Base-by-base conservation (phyloP, 2,888 invertebrate species). In the Lepas anatifera region DNA sequence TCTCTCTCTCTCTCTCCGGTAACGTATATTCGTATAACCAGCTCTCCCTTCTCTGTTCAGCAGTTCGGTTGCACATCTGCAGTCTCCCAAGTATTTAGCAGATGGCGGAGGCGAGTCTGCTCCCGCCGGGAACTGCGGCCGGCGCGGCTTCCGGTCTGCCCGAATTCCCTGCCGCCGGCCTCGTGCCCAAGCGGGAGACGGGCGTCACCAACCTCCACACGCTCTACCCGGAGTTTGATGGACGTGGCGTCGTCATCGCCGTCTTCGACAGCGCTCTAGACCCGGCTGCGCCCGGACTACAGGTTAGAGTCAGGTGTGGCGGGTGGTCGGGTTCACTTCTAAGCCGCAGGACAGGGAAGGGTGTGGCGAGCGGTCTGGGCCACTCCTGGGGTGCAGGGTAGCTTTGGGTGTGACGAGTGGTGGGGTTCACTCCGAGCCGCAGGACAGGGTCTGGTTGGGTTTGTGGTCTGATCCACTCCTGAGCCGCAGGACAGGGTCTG, bases 181-280 rank as follows among this genome's bases (percentile, higher is more conserved):
- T 95, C 78, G 84, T 93, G 78, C 97, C 97, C 68, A 97, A 96
- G 84, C 90, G 89, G 81, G 96, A 97, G 82, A 97, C 96, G 39
- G 93, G 92, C 72, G 93, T 94, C 16, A 83, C 87, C 66, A 87
- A 88, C 73, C 96, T 96, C 83, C 80, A 95, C 73, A 87, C 85
- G 76, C 95, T 94, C 83, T 88, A 93, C 83, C 91, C 95, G 0
- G 85, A 87, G 70, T 95, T 88, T 79, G 95, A 99, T 85, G 98
- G 98, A 52, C 85, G 93, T 77, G 90, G 89, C 76, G 89, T 92
- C 69, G 83, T 90, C 74, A 95, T 99, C 79, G 98, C 96, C 63
- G 91, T 99, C 79, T 89, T 98, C 76, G 99, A 99, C 83, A 96
- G 97, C 4, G 98, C 98, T 13, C 92, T 99, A 70, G 98, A 99